Evolutionary conservation across 2,888 invertebrate species (phyloP).

Genomic region (Coelogynopora nodosa): DNA sequence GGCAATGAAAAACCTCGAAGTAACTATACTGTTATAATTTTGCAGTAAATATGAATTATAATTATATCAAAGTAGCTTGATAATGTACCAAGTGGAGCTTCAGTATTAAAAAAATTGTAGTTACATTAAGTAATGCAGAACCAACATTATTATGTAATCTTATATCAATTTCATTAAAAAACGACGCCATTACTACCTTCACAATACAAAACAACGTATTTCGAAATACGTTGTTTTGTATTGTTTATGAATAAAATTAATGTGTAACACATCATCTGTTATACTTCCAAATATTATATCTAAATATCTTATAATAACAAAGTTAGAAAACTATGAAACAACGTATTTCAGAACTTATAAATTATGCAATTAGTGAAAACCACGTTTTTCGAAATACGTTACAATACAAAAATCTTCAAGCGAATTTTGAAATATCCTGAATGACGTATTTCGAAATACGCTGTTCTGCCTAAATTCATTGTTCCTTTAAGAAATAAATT

Average conservation of each 20-base stretch:
- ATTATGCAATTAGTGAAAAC: not conserved
- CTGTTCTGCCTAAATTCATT: not conserved
- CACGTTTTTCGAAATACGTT: not conserved
- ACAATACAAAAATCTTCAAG: not conserved
- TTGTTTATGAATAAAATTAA: not conserved
- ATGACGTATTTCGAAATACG: not conserved
- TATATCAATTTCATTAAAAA: no score
- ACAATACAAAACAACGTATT: not conserved
- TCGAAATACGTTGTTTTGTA: not conserved
- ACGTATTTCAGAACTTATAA: not conserved
- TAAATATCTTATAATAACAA: not conserved
- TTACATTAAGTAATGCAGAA: no score
- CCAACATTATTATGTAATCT: no score
- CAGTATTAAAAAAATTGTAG: no score
- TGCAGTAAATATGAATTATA: no score
- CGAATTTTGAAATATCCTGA: not conserved
- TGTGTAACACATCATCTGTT: not conserved
- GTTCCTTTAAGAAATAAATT: not conserved
- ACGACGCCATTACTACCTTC: not conserved
- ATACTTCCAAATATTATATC: not conserved
- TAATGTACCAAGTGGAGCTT: no score
- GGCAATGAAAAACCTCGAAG: no score
- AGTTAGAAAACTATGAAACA: not conserved
- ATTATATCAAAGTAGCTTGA: no score
- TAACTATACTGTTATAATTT: no score